Base-by-base conservation (phyloP, 2,113 vertebrate genomes). In the Albula glossodonta region DNA sequence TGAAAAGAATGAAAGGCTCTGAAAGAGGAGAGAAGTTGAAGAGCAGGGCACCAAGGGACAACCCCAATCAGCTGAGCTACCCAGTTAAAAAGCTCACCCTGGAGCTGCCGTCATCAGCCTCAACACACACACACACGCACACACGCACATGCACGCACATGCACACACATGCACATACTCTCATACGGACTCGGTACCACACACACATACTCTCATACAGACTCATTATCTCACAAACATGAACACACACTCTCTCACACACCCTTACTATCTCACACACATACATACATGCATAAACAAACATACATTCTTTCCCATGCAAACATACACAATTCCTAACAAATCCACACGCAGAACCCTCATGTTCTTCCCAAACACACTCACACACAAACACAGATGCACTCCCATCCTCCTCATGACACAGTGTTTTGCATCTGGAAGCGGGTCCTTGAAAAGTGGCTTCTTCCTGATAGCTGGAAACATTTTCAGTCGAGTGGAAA, bases 401-500 rank as follows among this genome's bases (percentile, higher is more conserved):
- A 50, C 60, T 83, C 60, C 41, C 83, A 78, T 53, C 70, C 70
- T 19, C 83, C 31, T 53, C 70, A 78, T 53, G 70, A 84, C 74
- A 84, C 66, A 84, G 41, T 78, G 50, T 25, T 25, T n/a, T 95
- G 93, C 94, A 95, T 96, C 95, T 94, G 94, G 94, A 96, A 96
- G 91, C 90, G 87, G 90, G 92, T 95, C 91, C 87, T 87, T 91
- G 93, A 92, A 95, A 96, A 95, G 94, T 94, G 95, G 88, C 91
- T 92, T 93, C 94, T 95, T 95, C 94, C 94, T 94, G 93, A 91
- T 93, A 86, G 82, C 91, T 95, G 94, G 95, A 95, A 95, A 94
- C 93, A 93, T 95, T 96, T 95, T 95, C 89, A 90, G 91, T 90
- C 85, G 91, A 91, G 90, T 91, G 89, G 85, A 92, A 90, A 90